These are phyloP conservation scores for Heteromormyrus szaboi DNA, from an alignment of 2,797 vertebrate species.

Conservation along the genomic window DNA sequence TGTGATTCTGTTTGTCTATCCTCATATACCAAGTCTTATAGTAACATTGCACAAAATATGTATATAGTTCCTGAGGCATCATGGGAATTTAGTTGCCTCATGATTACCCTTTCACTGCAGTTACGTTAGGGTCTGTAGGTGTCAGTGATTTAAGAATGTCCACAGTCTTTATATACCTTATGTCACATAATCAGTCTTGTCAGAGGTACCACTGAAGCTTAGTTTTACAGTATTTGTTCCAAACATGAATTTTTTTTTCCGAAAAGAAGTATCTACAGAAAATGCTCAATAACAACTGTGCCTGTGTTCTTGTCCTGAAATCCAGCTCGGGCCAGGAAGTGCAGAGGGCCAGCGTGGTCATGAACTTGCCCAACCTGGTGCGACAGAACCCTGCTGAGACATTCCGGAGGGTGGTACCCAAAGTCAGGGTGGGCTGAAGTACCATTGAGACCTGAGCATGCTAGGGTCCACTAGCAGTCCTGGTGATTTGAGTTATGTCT, in stretches of 20 bases:
- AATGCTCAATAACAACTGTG: neutral
- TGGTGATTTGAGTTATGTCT: neutral
- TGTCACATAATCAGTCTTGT: neutral
- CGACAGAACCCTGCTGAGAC: slow-evolving; percentile 89
- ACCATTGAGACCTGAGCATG: neutral
- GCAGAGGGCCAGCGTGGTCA: slow-evolving; percentile 85
- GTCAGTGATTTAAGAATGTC: neutral
- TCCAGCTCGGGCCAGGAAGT: slow-evolving; percentile 84
- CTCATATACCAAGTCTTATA: neutral
- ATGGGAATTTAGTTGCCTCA: neutral
- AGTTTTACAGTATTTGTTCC: neutral
- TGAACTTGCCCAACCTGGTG: slow-evolving; percentile 82
- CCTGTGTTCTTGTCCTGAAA: neutral
- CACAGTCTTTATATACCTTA: neutral
- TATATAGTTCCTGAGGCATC: neutral
- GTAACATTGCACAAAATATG: neutral
- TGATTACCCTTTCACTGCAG: neutral
- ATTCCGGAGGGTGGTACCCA: slow-evolving; percentile 84
- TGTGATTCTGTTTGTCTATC: neutral
- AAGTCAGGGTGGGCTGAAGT: slow-evolving; percentile 77
- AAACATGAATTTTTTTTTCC: neutral
- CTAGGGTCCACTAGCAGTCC: neutral
- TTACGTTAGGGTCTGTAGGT: neutral
- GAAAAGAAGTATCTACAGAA: neutral
- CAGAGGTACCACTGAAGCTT: neutral